Percentiles rank a stretch among this genome's conserved stretches.
These are phyloP conservation scores for Eciton burchellii DNA, from an alignment of 1,140 invertebrate genomes.

Conservation along the genomic window DNA sequence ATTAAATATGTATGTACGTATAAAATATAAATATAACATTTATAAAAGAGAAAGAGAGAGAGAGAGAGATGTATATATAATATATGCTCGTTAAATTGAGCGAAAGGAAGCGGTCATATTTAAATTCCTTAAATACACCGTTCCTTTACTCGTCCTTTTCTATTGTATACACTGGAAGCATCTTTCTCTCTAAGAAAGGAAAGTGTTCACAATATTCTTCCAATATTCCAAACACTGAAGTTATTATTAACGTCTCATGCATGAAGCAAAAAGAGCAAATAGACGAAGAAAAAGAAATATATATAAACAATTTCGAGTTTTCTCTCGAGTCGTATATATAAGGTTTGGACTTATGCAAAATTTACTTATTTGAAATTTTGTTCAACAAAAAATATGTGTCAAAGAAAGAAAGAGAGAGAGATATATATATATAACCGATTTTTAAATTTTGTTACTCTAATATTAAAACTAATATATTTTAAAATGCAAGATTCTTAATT, in stretches of 20 bases:
- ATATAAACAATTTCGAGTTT: slow-evolving; percentile 18
- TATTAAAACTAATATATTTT: slow-evolving; percentile 10
- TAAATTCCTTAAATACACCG: slow-evolving; percentile 77
- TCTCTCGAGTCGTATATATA: not conserved
- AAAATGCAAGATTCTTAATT: slow-evolving; percentile 17
- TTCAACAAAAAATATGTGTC: not conserved
- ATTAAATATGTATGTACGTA: slow-evolving; percentile 46
- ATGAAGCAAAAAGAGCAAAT: not conserved
- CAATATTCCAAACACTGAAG: slow-evolving; percentile 56
- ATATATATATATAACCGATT: too few relatives aligned
- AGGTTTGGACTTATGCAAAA: not conserved
- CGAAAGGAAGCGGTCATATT: slow-evolving; percentile 72
- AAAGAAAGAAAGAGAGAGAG: not conserved
- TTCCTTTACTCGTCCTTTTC: slow-evolving; percentile 57
- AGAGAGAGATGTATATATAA: slow-evolving; percentile 55
- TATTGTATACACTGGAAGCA: slow-evolving; percentile 80
- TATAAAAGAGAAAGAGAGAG: slow-evolving; percentile 45
- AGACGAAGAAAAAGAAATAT: not conserved
- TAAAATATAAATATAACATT: slow-evolving; percentile 77
- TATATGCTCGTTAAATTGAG: slow-evolving; percentile 47
- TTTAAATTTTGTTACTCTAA: slow-evolving; percentile 8
- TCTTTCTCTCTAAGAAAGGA: slow-evolving; percentile 80
- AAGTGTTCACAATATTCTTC: slow-evolving; percentile 72
- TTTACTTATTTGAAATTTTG: not conserved
- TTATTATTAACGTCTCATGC: not conserved